Evolutionary conservation across 2,888 invertebrate species (phyloP).

Genomic region (Norana najaformis): DNA sequence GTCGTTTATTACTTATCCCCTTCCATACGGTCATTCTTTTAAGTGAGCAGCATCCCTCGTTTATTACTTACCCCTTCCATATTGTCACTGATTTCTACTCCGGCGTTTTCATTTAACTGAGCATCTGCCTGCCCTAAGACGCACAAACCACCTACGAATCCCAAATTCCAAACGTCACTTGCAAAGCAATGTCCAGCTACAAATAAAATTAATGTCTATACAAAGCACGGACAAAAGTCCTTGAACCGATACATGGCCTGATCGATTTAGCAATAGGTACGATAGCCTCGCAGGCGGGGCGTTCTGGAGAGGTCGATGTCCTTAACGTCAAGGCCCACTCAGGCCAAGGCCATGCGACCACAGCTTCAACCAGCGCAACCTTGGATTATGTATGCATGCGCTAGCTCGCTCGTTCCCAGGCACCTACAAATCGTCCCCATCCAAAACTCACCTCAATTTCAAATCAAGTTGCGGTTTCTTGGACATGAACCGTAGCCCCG

Average conservation of each 20-base stretch:
- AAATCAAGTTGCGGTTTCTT: not conserved
- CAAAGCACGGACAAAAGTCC: not conserved
- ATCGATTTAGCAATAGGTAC: not conserved
- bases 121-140: not conserved
- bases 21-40: not conserved
- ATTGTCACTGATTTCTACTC: not conserved
- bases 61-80: not conserved
- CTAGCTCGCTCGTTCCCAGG: constrained; percentile 3
- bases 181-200: too few relatives aligned
- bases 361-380: not conserved
- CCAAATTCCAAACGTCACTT: not conserved
- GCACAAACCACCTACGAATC: not conserved
- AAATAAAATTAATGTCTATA: not conserved
- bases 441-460: constrained; percentile 13
- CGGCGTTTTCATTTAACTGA: not conserved
- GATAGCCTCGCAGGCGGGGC: not conserved
- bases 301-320: not conserved
- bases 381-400: not conserved
- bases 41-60: too few relatives aligned
- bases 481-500: not conserved
- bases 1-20: not conserved
- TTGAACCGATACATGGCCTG: constrained; percentile 13
- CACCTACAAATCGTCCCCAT: not conserved
- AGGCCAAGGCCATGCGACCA: not conserved
- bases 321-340: not conserved